A percentile compares a stretch with the other conserved stretches of the same genome.
Conservation (phyloP, 2,113 vertebrate genomes). For the Tamias sibiricus region DNA sequence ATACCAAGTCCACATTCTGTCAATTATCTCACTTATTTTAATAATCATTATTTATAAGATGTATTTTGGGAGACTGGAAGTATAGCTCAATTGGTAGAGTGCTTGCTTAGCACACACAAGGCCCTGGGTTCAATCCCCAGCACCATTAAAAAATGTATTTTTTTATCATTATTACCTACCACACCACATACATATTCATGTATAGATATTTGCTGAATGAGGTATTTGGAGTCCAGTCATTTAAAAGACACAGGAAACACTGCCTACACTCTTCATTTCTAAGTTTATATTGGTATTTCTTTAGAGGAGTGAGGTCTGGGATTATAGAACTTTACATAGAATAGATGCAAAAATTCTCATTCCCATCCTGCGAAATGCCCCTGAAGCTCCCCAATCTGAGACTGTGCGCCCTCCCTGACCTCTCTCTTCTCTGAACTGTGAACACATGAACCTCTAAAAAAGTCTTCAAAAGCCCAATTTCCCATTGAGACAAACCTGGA, state of each 20-base stretch:
- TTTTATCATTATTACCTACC: neutral
- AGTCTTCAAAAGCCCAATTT: conserved; percentile 3
- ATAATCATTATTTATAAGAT: neutral
- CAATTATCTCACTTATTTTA: neutral
- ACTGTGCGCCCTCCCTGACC: neutral
- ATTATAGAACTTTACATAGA: conserved; percentile 24
- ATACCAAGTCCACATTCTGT: neutral
- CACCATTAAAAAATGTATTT: neutral
- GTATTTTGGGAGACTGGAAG: neutral
- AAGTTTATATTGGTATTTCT: neutral
- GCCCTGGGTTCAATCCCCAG: too few relatives aligned
- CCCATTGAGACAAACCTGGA: neutral
- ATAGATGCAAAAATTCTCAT: neutral
- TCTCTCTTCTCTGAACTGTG: conserved; percentile 47
- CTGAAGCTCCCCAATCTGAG: neutral
- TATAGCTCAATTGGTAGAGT: too few relatives aligned
- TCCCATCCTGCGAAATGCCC: neutral
- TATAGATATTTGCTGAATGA: conserved; percentile 3
- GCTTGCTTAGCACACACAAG: too few relatives aligned
- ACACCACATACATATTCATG: neutral
- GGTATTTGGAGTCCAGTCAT: neutral
- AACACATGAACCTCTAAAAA: neutral
- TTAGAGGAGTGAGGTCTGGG: neutral
- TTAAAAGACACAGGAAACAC: neutral
- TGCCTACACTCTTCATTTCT: neutral